These are phyloP conservation scores for Hyalella azteca DNA, from an alignment of 2,888 invertebrate genomes.

Conservation along the genomic window DNA sequence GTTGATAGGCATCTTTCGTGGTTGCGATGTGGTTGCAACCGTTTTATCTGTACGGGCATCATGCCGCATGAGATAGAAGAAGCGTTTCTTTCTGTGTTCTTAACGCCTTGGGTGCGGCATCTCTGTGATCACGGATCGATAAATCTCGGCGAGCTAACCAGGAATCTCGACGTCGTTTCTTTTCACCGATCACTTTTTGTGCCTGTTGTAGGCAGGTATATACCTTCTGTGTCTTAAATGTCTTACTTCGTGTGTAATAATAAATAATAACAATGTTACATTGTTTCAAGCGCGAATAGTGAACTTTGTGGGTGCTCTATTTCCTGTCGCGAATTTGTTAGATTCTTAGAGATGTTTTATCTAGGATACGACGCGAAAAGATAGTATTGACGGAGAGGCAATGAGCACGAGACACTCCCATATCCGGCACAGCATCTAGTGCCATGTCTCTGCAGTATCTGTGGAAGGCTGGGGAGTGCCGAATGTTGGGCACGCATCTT, in stretches of 20 bases:
- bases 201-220: too few relatives aligned
- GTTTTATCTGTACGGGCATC: too few relatives aligned
- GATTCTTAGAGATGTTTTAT: background rate
- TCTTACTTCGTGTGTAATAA: background rate
- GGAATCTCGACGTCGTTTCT: too few relatives aligned
- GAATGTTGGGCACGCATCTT: background rate
- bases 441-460: background rate
- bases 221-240: background rate
- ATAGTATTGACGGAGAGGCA: background rate
- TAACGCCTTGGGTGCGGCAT: too few relatives aligned
- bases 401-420: background rate
- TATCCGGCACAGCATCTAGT: background rate
- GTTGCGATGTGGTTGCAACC: too few relatives aligned
- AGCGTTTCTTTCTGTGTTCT: too few relatives aligned
- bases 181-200: too few relatives aligned
- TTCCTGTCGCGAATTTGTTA: background rate
- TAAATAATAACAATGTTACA: background rate
- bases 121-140: too few relatives aligned
- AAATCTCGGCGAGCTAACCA: too few relatives aligned
- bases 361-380: background rate
- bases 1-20: too few relatives aligned
- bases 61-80: too few relatives aligned
- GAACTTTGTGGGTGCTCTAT: background rate
- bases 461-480: background rate
- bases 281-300: background rate